These are phyloP conservation scores for Cephalopachus bancanus DNA, from an alignment of 2,797 vertebrate species.

Conservation along the genomic window DNA sequence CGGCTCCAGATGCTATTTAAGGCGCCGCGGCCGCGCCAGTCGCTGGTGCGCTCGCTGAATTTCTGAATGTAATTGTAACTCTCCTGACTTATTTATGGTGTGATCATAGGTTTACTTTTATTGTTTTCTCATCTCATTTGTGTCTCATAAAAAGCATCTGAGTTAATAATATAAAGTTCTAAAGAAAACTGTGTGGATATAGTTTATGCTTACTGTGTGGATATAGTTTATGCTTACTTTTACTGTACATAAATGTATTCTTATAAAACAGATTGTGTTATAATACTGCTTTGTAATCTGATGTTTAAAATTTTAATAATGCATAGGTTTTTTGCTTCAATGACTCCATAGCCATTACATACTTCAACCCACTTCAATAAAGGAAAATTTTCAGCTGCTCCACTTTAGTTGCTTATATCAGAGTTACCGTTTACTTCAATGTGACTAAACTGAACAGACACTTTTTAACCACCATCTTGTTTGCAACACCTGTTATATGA, in stretches of 20 bases:
- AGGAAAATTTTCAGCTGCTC: neutral
- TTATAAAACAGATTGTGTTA: neutral
- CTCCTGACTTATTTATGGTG: neutral
- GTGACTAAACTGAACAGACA: neutral
- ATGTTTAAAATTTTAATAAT: neutral
- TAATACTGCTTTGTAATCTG: neutral
- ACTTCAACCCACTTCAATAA: neutral
- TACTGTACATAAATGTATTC: neutral
- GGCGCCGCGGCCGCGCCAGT: neutral
- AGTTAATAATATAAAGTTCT: neutral
- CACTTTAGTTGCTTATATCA: neutral
- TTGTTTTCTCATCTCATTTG: slow-evolving; percentile 9
- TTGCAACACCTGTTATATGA: neutral
- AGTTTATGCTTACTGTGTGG: neutral
- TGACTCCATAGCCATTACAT: neutral
- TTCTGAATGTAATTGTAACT: neutral
- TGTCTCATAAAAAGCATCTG: neutral
- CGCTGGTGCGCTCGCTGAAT: neutral
- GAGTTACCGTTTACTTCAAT: neutral
- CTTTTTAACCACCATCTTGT: neutral
- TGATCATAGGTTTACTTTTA: neutral
- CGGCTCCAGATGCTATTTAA: slow-evolving; percentile 80
- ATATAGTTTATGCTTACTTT: neutral
- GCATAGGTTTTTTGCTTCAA: neutral
- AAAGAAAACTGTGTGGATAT: neutral